Conservation (phyloP, 2,888 invertebrate species). For the Pandemis heparana region DNA sequence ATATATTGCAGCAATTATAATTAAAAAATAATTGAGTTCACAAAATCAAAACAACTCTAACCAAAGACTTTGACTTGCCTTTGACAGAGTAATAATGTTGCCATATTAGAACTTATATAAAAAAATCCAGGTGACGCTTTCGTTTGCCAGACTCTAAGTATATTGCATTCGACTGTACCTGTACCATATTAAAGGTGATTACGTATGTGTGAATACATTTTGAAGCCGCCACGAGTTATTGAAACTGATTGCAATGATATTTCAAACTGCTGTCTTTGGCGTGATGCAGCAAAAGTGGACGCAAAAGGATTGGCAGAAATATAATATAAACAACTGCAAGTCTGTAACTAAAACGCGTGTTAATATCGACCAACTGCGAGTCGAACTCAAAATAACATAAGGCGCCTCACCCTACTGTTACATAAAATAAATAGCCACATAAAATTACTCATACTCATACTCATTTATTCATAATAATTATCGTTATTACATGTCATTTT, state of each 20-base stretch:
- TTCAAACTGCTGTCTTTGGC: constrained; percentile 71
- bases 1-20: too few relatives aligned
- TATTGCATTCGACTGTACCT: constrained; percentile 7
- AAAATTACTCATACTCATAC: too few relatives aligned
- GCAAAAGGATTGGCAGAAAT: neutral
- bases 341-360: neutral
- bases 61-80: too few relatives aligned
- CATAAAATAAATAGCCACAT: too few relatives aligned
- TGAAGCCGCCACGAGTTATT: constrained; percentile 52
- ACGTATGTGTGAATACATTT: constrained; percentile 6
- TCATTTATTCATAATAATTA: too few relatives aligned
- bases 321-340: neutral
- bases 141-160: too few relatives aligned
- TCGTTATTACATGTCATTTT: too few relatives aligned
- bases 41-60: too few relatives aligned
- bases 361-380: neutral
- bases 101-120: too few relatives aligned
- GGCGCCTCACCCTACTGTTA: neutral
- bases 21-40: too few relatives aligned
- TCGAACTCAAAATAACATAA: neutral
- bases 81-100: too few relatives aligned
- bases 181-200: constrained; percentile 7
- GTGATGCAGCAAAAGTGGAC: constrained; percentile 73
- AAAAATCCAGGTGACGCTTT: too few relatives aligned
- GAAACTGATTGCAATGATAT: constrained; percentile 70